Conservation (phyloP, 2,888 invertebrate genomes). For the Calliscelio sp. region DNA sequence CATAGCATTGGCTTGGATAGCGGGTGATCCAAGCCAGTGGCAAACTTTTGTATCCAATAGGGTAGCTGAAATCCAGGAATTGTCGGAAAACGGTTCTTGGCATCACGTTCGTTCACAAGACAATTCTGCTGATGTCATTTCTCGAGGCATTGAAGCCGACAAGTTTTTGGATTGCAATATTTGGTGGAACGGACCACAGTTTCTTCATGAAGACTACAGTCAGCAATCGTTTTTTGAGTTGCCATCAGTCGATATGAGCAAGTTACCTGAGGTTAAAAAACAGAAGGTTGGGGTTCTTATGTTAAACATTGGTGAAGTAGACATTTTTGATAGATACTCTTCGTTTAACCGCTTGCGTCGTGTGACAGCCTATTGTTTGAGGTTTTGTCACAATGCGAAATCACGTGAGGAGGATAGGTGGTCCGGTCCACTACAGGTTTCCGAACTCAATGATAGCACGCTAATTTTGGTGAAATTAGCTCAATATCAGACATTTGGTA, state of each 20-base stretch:
- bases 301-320: neutral
- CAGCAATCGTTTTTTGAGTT: neutral
- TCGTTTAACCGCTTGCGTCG: neutral
- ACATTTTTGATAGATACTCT: conserved; percentile 18
- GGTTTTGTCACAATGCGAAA: conserved; percentile 37
- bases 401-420: neutral
- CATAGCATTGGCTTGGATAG: conserved; percentile 74
- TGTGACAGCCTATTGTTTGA: conserved; percentile 6
- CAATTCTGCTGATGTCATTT: neutral
- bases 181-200: neutral
- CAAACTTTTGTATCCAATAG: conserved; percentile 18
- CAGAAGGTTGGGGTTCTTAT: neutral
- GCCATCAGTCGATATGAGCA: neutral
- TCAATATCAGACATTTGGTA: neutral
- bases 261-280: neutral
- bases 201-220: neutral
- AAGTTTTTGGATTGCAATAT: neutral
- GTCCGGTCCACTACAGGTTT: neutral
- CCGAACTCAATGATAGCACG: neutral
- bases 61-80: neutral
- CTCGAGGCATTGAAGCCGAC: neutral
- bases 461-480: neutral
- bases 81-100: neutral
- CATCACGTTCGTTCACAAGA: neutral
- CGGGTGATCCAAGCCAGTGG: conserved; percentile 54